Evolutionary conservation across 64 coral and sea anemone genomes (phyloP), one percentile per base, ranked within the genome.

Genomic region (Catalaphyllia jardinei): DNA sequence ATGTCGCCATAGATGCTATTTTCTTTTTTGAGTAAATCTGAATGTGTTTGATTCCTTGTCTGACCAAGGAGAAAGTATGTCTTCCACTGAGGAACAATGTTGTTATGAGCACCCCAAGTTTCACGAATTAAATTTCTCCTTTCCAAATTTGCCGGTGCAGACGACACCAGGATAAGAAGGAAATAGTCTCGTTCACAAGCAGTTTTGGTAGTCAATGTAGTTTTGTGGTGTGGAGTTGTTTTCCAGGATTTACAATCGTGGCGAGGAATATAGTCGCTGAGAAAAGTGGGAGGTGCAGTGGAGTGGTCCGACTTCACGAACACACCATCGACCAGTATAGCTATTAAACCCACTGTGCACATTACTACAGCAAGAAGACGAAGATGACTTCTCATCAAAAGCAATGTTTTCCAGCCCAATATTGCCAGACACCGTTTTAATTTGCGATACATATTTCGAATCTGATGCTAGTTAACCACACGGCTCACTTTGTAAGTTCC

Each of bases 121-220:
- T 25, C 0, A n/a, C 76, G 76, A 79, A 79, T 59, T 11, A n/a
- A 20, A 52, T 57, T 79, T 50, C 76, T 79, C 22, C 76, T 79
- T 22, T 29, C 76, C 1, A 25, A 3, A 22, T 79, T 79, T 27
- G 16, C 24, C 10, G 76, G 76, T 57, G 76, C 76, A 29, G 76
- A 59, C 12, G 76, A n/a, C 0, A 79, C 76, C n/a, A 79, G 22
- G 25, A 79, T 15, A 24, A 79, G 51, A 27, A 79, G 42, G 10
- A 79, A 79, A n/a, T 79, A 79, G 7, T 79, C 12, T 14, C 20
- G 49, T 29, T 25, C 49, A 29, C 76, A 79, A n/a, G 46, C 0
- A 2, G 46, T 79, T 22, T 49, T 55, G 6, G 76, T 79, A 11
- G 59, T 79, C 19, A 79, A 10, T 29, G 38, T 79, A 13, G 20